phyloP scores from a whole-genome alignment of 2,113 vertebrate species.

The Plotosus lineatus region DNA sequence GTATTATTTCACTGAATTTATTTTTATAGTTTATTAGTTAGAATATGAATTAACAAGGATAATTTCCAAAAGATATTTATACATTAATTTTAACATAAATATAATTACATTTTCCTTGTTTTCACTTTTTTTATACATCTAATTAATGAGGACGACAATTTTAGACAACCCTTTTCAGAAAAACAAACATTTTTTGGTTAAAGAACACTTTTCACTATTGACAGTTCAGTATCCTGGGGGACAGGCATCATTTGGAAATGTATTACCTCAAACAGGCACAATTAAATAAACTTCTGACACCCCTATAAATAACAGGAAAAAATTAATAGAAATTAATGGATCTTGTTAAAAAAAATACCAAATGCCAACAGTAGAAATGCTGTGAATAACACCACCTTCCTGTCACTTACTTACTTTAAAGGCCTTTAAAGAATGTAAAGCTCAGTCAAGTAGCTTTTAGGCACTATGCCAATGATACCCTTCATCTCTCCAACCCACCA shows the following conservation, averaged over 20 bases:
- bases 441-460: conserved; percentile 93
- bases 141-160: too few relatives aligned
- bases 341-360: background rate
- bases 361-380: conserved; percentile 1
- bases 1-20: too few relatives aligned
- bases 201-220: background rate
- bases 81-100: too few relatives aligned
- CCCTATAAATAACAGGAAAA: conserved; percentile 1
- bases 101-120: too few relatives aligned
- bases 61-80: too few relatives aligned
- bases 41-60: too few relatives aligned
- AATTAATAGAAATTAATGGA: background rate
- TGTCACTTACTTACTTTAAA: conserved; percentile 73
- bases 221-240: background rate
- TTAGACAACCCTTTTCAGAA: background rate
- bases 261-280: background rate
- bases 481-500: conserved; percentile 99
- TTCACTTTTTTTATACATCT: too few relatives aligned
- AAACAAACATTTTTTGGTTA: background rate
- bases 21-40: too few relatives aligned
- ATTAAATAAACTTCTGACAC: background rate
- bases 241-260: background rate
- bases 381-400: background rate
- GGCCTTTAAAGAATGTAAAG: conserved; percentile 85
- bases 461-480: conserved; percentile 92